These are phyloP conservation scores for Imbricaverruca yamaguchii DNA, from an alignment of 2,888 invertebrate species.

Conservation along the genomic window DNA sequence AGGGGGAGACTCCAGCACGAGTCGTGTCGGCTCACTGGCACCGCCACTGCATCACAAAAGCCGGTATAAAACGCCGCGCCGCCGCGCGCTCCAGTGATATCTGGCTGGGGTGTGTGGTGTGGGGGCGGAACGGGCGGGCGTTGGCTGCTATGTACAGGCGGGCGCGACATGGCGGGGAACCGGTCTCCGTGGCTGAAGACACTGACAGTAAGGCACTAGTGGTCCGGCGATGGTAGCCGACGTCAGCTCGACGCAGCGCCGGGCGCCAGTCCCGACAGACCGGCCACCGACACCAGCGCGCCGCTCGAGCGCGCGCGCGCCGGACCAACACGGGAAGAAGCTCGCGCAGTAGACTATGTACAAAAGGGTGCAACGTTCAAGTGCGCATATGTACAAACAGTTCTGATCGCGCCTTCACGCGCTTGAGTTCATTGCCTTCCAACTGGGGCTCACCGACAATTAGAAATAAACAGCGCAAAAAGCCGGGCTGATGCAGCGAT, in stretches of 20 bases:
- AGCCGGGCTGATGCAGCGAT: not conserved
- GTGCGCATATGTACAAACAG: not conserved
- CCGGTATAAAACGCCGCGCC: not conserved
- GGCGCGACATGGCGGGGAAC: not conserved
- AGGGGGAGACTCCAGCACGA: too few species aligned
- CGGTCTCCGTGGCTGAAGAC: not conserved
- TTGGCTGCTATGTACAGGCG: not conserved
- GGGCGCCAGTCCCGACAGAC: too few species aligned
- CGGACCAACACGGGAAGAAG: not conserved
- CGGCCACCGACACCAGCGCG: too few species aligned
- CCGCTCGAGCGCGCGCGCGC: not conserved
- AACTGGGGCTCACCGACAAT: not conserved
- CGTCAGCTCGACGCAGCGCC: too few species aligned
- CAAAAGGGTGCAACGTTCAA: not conserved
- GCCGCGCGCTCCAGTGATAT: too few species aligned
- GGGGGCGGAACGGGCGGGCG: too few species aligned
- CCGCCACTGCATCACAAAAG: too few species aligned
- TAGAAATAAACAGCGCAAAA: slow-evolving; percentile 1
- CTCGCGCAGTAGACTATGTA: not conserved
- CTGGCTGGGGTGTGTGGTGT: too few species aligned
- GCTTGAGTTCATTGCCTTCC: not conserved
- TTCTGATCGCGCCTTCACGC: not conserved
- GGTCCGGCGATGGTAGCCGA: not conserved
- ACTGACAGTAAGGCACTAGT: slow-evolving; percentile 19
- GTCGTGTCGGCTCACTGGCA: too few species aligned